Percentiles rank a stretch among this genome's conserved stretches.
Conservation (phyloP, 1,140 invertebrate genomes). For the Anoplolepis gracilipes region DNA sequence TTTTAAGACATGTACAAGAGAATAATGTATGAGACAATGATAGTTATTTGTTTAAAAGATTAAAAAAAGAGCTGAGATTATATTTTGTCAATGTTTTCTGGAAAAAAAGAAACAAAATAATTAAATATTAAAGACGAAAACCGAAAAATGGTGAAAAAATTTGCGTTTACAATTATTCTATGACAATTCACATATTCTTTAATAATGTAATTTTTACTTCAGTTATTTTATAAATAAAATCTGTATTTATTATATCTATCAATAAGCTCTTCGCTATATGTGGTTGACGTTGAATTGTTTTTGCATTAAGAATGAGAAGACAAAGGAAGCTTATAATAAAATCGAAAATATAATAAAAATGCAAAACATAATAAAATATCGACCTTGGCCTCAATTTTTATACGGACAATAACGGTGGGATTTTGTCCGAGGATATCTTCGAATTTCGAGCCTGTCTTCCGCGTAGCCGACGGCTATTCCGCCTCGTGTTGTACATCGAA, state of each 20-base stretch:
- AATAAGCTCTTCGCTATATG: background rate
- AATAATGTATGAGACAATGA: background rate
- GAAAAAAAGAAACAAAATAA: background rate
- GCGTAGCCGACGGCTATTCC: conserved; percentile 80
- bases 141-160: background rate
- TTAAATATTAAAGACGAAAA: background rate
- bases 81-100: background rate
- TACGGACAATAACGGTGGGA: conserved; percentile 50
- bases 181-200: background rate
- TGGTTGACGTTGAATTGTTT: background rate
- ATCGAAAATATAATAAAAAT: background rate
- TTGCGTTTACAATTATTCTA: background rate
- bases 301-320: background rate
- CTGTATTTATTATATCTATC: background rate
- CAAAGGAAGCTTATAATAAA: background rate
- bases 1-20: background rate
- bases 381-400: conserved; percentile 1
- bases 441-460: conserved; percentile 83
- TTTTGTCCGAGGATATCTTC: conserved; percentile 69
- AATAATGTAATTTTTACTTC: conserved; percentile 1
- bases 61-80: background rate
- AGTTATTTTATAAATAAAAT: conserved; percentile 7
- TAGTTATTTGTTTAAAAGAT: background rate
- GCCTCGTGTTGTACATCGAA: conserved; percentile 78
- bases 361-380: background rate